Base-by-base conservation (phyloP, 2,797 vertebrate genomes). In the Phrynocephalus forsythii region DNA sequence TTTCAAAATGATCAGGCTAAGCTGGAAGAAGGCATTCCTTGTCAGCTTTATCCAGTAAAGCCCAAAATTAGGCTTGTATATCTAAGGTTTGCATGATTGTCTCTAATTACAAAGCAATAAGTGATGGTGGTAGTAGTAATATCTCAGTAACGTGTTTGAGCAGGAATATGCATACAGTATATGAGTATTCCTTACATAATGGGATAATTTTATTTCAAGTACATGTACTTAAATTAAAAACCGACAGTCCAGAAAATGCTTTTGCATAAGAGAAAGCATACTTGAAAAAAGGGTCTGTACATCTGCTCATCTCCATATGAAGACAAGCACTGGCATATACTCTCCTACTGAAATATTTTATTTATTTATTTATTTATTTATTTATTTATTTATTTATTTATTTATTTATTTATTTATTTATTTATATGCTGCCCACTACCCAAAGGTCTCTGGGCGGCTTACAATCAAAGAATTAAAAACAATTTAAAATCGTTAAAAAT, bases 191-290 rank as follows among this genome's bases (percentile, higher is more conserved):
- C 38, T 44, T 44, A 44, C 3, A 44, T 44, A 44, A 44, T 44
- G 38, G 38, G 38, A 44, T 44, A 44, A 44, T 44, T 44, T 44
- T 44, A 44, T 44, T 44, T 44, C 38, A 44, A 44, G 38, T 44
- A 44, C 38, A 44, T 44, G 38, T 44, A 44, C 38, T 81, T 86
- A 73, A 85, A 68, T 83, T 48, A 87, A 77, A 93, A 92, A 26
- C 48, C 16, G 28, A 83, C 5, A 79, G 44, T 18, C 84, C 87
- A 75, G 63, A 60, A 87, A 87, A 56, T 67, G 38, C 6, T 72
- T 9, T 22, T 66, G 0, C 78, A 69, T n/a, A 77, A 48, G 20
- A 30, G 67, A 89, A 84, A 7, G 24, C 28, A 69, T 1, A 28
- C 80, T 85, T n/a, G 52, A 60, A 83, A 13, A 16, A 75, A 79